Evolutionary conservation across 2,113 vertebrate species (phyloP), one percentile per base, ranked within the genome.

Genomic region (pig (Sus scrofa)): DNA sequence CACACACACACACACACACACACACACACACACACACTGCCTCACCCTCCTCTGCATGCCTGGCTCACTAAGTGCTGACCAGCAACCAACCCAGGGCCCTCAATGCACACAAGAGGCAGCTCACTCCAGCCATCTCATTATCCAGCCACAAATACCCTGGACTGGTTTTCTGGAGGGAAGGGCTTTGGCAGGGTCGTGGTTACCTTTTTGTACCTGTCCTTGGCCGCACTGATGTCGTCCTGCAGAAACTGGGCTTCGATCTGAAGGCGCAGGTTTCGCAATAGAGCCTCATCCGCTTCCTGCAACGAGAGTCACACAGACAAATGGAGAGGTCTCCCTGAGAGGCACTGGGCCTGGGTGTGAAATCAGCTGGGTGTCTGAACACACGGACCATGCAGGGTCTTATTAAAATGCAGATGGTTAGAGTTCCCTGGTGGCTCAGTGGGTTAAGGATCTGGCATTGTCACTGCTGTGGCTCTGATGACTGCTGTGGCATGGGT

Each of bases 141-240:
- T 68, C 70, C 34, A 68, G 50, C 32, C 54, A 67, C 16, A 0
- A 58, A 27, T 30, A 16, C 20, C 58, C 68, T 9, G 1, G 14
- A 6, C 50, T 82, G 44, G 37, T 32, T 63, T 37, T 63, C 30
- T 1, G 7, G 16, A 30, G n/a, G 39, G 32, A 77, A 60, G 18
- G 52, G 3, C 24, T 78, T 73, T 22, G 14, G 44, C 84, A 89
- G n/a, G 37, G 27, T 10, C 16, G 0, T 24, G 5, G 34, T 97
- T 98, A 99, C 99, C 99, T 99, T 99, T 97, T 99, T 99, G 97
- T 99, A 99, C 98, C 99, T 99, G 63, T 99, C 99, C 98, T 99
- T 99, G 85, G 99, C 99, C 19, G 99, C 99, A 95, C 98, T 99
- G 94, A 99, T 99, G 84, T 99, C 99, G 20, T 99, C 99, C 96